Conservation (phyloP, 2,888 invertebrate species). For the Steromphala cineraria region DNA sequence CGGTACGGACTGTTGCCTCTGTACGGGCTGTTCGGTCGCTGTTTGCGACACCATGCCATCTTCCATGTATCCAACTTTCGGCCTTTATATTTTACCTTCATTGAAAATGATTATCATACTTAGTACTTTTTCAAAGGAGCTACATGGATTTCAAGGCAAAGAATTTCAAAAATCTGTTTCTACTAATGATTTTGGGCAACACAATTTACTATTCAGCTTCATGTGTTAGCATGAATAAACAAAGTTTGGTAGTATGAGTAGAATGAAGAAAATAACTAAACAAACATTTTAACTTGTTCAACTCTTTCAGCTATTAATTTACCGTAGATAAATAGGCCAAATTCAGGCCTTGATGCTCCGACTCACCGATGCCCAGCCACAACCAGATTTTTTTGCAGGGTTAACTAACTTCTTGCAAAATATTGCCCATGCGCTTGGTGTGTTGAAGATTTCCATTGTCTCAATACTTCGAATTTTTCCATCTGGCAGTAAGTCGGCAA, state of each 20-base stretch:
- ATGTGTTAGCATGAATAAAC: too few relatives aligned
- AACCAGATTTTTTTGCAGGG: constrained; percentile 92
- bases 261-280: neutral
- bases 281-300: neutral
- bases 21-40: constrained; percentile 57
- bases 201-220: too few relatives aligned
- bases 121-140: too few relatives aligned
- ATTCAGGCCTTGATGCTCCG: too few relatives aligned
- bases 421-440: constrained; percentile 94
- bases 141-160: too few relatives aligned
- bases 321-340: too few relatives aligned
- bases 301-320: neutral
- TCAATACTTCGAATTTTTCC: constrained; percentile 92
- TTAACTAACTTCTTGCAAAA: constrained; percentile 93
- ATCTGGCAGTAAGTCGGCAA: constrained; percentile 88
- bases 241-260: too few relatives aligned
- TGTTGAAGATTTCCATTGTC: constrained; percentile 89
- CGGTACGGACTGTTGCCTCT: neutral
- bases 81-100: constrained; percentile 82
- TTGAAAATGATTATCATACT: neutral
- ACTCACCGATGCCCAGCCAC: constrained; percentile 94
- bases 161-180: too few relatives aligned
- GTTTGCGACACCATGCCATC: constrained; percentile 86
- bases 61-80: constrained; percentile 92
- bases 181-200: too few relatives aligned